These are phyloP conservation scores for Nezara viridula DNA, from an alignment of 2,888 invertebrate genomes.

Conservation along the genomic window DNA sequence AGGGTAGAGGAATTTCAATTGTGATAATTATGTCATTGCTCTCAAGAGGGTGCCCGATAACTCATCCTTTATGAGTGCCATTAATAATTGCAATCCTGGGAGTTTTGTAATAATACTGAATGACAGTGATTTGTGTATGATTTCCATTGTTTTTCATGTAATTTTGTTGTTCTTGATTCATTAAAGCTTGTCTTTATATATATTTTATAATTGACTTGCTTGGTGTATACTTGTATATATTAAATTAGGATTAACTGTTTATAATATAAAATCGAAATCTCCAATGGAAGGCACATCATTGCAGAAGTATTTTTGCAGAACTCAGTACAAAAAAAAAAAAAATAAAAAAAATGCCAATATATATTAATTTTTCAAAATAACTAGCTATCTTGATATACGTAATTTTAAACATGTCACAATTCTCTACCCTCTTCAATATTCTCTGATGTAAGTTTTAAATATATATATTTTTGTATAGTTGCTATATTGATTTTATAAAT, in stretches of 20 bases:
- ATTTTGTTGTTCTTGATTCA: not conserved
- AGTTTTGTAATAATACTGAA: slow-evolving; percentile 26
- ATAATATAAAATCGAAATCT: not conserved
- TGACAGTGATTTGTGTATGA: not conserved
- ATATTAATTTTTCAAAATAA: not conserved
- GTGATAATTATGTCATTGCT: slow-evolving; percentile 8
- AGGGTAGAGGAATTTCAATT: slow-evolving; percentile 49
- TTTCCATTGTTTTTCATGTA: not conserved
- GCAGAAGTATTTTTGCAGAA: not conserved
- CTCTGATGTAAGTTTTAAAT: slow-evolving; percentile 42
- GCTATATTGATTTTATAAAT: slow-evolving; percentile 37
- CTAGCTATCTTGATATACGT: not conserved
- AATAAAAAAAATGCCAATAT: too few relatives aligned
- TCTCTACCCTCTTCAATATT: slow-evolving; percentile 42
- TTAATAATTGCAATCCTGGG: not conserved
- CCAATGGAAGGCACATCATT: not conserved
- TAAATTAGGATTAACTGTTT: not conserved
- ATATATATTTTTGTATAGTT: slow-evolving; percentile 49
- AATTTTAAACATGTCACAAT: not conserved
- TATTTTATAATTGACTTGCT: not conserved
- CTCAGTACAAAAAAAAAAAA: not conserved
- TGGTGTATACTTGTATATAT: not conserved
- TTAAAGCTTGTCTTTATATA: not conserved
- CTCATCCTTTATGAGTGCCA: not conserved
- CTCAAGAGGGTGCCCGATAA: not conserved